phyloP scores from a whole-genome alignment of 1,140 invertebrate genomes.

The Thaumetopoea pityocampa region DNA sequence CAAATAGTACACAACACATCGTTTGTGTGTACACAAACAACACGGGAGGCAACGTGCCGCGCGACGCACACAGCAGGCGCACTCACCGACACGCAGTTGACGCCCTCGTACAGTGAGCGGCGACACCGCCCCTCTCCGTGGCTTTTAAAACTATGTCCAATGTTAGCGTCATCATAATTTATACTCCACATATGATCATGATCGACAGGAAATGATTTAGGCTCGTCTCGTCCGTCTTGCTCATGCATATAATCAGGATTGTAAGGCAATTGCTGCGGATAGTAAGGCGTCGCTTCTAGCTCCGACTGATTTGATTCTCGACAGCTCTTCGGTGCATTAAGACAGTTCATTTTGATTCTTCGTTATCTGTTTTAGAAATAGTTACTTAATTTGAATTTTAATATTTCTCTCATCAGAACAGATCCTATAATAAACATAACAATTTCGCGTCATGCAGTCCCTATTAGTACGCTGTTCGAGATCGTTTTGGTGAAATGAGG shows the following conservation, averaged over 20 bases:
- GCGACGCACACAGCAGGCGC: conserved; percentile 41
- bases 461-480: no score
- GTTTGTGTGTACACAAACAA: conserved; percentile 27
- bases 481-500: no score
- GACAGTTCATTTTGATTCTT: conserved; percentile 52
- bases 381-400: neutral
- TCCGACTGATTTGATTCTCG: conserved; percentile 33
- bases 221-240: conserved; percentile 22
- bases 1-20: conserved; percentile 20
- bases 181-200: conserved; percentile 22
- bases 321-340: conserved; percentile 32
- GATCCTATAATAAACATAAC: neutral
- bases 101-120: conserved; percentile 60
- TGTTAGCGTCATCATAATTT: conserved; percentile 28
- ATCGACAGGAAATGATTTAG: conserved; percentile 20
- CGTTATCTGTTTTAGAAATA: conserved; percentile 4
- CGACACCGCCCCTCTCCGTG: conserved; percentile 41
- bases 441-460: no score
- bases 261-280: conserved; percentile 49
- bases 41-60: conserved; percentile 38
- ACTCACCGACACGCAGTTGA: conserved; percentile 64
- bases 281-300: conserved; percentile 37
- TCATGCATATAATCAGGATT: conserved; percentile 49
- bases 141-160: conserved; percentile 27
- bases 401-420: neutral